Evolutionary conservation across 2,797 vertebrate species (phyloP).

Genomic region (Acanthopagrus latus): DNA sequence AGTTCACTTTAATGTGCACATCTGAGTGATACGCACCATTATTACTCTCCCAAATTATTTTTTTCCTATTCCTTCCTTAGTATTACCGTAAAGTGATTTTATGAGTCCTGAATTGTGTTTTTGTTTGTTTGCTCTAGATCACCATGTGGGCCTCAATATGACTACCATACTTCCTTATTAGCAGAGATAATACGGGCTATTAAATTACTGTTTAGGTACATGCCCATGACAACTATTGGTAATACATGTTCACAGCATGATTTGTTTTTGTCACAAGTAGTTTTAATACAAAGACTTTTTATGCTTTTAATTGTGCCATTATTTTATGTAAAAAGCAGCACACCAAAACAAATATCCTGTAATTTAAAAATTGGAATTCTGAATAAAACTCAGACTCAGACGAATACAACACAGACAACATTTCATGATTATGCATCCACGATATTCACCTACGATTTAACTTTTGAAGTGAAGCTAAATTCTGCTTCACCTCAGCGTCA

Average conservation of each 20-base stretch:
- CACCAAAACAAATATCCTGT: neutral
- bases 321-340: neutral
- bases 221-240: slow-evolving; percentile 49
- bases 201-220: slow-evolving; percentile 40
- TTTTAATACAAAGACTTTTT: neutral
- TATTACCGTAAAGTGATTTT: slow-evolving; percentile 55
- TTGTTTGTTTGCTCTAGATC: slow-evolving; percentile 49
- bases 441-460: neutral
- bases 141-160: slow-evolving; percentile 39
- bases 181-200: slow-evolving; percentile 42
- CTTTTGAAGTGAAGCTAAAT: neutral
- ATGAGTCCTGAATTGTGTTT: slow-evolving; percentile 51
- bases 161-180: slow-evolving; percentile 42
- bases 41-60: slow-evolving; percentile 33
- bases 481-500: neutral
- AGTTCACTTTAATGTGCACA: slow-evolving; percentile 34
- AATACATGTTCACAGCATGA: slow-evolving; percentile 21
- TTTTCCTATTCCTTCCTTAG: slow-evolving; percentile 26
- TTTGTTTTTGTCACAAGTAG: too few relatives aligned
- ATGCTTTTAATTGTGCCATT: neutral
- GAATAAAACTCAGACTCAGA: neutral
- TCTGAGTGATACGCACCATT: slow-evolving; percentile 38
- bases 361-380: neutral
- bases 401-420: too few relatives aligned
- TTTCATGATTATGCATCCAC: neutral